Evolutionary conservation across 1,140 invertebrate species (phyloP), one percentile per base, ranked within the genome.

Genomic region (Apis laboriosa): DNA sequence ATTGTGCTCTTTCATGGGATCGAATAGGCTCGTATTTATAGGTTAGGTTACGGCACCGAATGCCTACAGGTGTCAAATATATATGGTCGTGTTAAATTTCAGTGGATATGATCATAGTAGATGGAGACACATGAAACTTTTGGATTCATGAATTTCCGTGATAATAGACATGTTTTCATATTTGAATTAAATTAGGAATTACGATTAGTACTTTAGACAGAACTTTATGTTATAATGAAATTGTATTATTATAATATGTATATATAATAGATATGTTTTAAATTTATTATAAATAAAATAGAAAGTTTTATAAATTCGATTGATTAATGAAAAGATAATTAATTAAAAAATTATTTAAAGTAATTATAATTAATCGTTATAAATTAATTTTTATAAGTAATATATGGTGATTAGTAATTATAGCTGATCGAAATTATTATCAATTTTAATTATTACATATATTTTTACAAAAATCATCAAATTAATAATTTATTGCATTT

Each of bases 11-110:
- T 80, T 80, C 70, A 66, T 68, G 66, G 82, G 60, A 77, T 86
- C 77, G 67, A 77, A 85, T 79, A 53, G 43, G 53, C 13, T 66
- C 28, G 75, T 80, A 71, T 90, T 89, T 89, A 88, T 85, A 86
- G 83, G 74, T 74, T 77, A 83, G 76, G 73, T 78, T 77, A 72
- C n/a, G 76, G 66, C 75, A 72, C 82, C 66, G 80, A 77, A 83
- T 76, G 75, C 73, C 80, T 80, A 70, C 84, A 87, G 85, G 72
- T 89, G 77, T 77, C 85, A 80, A 89, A 81, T 73, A 74, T 74
- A 74, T 74, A 74, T 49, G 60, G 28, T 60, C 28, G 78, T 56
- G 58, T 80, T 80, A 15, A 64, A 43, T 74, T 80, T 74, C 70
- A 80, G 28, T 15, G 70, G 21, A 74, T 49, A 64, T 21, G 28